Percentiles rank a stretch among this genome's conserved stretches.
Evolutionary conservation across 2,797 vertebrate species (phyloP).

Genomic region (Graptemys geographica): DNA sequence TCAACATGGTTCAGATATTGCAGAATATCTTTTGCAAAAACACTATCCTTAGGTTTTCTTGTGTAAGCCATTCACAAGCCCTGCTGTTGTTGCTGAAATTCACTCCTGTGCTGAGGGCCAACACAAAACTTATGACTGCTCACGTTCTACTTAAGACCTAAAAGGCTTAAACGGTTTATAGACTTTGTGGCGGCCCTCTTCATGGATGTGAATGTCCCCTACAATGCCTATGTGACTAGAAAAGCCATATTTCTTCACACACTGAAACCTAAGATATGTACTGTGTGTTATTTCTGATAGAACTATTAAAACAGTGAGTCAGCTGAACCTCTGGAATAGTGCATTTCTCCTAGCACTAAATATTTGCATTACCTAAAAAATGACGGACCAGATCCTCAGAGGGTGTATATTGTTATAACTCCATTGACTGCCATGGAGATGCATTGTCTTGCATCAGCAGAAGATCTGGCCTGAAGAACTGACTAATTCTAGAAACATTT

Average conservation of each 20-base stretch:
- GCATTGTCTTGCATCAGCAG: accelerated
- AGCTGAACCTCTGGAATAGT: accelerated
- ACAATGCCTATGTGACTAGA: not conserved
- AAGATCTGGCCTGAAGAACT: not conserved
- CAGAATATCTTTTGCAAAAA: not conserved
- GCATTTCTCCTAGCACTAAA: accelerated
- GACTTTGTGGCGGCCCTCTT: not conserved
- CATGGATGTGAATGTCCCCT: constrained; percentile 19
- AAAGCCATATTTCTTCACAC: not conserved
- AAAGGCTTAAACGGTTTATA: not conserved
- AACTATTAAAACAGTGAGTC: not conserved
- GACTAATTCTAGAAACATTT: accelerated
- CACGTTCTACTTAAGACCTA: not conserved
- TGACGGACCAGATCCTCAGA: accelerated
- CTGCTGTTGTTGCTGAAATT: not conserved
- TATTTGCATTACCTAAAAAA: not conserved
- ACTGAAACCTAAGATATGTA: not conserved
- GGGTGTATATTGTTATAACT: not conserved
- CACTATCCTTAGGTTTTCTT: not conserved
- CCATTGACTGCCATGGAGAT: not conserved
- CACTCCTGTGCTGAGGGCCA: not conserved
- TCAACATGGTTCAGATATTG: not conserved
- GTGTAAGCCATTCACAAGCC: not conserved
- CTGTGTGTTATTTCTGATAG: not conserved
- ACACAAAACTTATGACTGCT: not conserved